Evolutionary conservation across 1,140 invertebrate genomes (phyloP), one percentile per base, ranked within the genome.

Genomic region (Trichonephila clavata): DNA sequence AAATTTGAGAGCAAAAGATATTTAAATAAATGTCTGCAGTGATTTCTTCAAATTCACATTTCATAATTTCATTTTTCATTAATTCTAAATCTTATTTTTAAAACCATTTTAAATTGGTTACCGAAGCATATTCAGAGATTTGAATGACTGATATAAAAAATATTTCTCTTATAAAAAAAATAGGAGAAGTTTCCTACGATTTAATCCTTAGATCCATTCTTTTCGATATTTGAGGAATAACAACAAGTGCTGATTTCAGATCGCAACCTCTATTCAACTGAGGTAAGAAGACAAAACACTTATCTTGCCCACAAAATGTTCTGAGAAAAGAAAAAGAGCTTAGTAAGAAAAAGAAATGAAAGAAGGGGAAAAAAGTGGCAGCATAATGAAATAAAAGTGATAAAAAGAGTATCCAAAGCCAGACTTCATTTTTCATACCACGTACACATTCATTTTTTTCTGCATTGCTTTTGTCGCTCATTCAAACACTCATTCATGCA

Each of bases 381-480:
- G 16, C 71, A 77, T 77, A 77, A 77, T 77, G 71, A 77, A 77
- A 77, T 77, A 77, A 77, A 77, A 77, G 71, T 77, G 71, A 83
- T 83, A 83, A 83, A 83, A 83, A 83, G 43, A 14, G 50, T 24
- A 83, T 57, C 81, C 81, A 83, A 59, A 57, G 81, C 81, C 13
- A 83, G 20, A 20, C 39, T 83, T 83, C 81, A 57, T 83, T 21
- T 83, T 83, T 83, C 81, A 83, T 83, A 57, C 81, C 50, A 83
- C 81, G 81, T 83, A 83, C 81, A 27, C 57, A 32, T 86, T 63
- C 27, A 59, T 77, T 77, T 77, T 86, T 86, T 86, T 86, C 20
- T 86, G n/a, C 20, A 27, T 60, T 61, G 27, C 84, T 63, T 63
- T 87, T 87, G 43, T 87, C 86, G 21, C 86, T 43, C 43, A 68